A percentile compares a stretch with the other conserved stretches of the same genome.
Evolutionary conservation across 2,888 invertebrate genomes (phyloP).

Genomic region (Hyppa rectilinea): DNA sequence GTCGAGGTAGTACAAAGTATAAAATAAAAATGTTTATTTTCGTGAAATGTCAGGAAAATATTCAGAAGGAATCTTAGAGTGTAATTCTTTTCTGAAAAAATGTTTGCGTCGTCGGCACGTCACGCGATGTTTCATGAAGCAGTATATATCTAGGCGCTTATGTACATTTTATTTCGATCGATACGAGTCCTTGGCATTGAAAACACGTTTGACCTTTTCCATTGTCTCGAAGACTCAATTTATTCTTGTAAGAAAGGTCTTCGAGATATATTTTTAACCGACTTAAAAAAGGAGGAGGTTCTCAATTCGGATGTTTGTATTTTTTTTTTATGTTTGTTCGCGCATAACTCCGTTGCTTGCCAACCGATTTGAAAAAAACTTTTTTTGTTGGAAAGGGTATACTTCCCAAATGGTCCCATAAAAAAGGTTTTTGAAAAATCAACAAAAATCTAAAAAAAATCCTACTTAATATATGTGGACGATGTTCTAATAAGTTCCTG

Average conservation of each 20-base stretch:
- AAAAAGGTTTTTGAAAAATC: no score
- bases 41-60: conserved; percentile 8
- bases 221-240: conserved; percentile 43
- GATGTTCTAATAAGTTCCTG: no score
- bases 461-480: no score
- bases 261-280: conserved; percentile 18
- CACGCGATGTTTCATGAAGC: conserved; percentile 54
- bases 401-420: no score
- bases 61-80: conserved; percentile 19
- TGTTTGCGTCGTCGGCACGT: conserved; percentile 28
- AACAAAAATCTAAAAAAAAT: no score
- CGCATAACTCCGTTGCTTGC: no score
- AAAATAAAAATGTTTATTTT: conserved; percentile 23
- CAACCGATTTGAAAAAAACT: no score
- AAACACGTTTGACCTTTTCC: conserved; percentile 55
- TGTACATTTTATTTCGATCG: conserved; percentile 57
- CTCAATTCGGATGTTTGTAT: no score
- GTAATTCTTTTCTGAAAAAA: conserved; percentile 27
- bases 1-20: conserved; percentile 36
- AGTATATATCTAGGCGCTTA: conserved; percentile 25
- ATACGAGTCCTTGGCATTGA: conserved; percentile 59
- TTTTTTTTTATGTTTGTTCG: no score
- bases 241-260: conserved; percentile 26
- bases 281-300: no score
- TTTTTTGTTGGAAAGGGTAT: no score